Percentiles rank a stretch among this genome's conserved stretches.
Conservation (phyloP, 2,113 vertebrate genomes). For the Mormoops blainvillei region DNA sequence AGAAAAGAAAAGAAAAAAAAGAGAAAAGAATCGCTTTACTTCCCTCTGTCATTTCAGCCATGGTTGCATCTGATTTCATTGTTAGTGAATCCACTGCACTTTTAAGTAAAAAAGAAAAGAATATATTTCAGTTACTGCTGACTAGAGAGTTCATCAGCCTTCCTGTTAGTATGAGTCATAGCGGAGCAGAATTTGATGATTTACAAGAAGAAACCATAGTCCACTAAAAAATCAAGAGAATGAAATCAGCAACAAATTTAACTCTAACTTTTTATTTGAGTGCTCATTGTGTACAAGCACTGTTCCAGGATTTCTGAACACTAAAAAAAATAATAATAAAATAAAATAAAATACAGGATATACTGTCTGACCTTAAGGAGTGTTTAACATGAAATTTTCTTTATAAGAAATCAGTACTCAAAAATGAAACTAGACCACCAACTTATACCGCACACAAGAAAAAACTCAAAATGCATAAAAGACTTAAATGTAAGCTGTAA, state of each 20-base stretch:
- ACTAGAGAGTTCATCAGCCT: conserved; percentile 50
- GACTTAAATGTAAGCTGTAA: too few species aligned
- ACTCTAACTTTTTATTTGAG: background rate
- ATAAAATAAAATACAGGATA: background rate
- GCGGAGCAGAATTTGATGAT: conserved; percentile 21
- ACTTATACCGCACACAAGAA: too few species aligned
- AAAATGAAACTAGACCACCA: too few species aligned
- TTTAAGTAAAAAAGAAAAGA: conserved; percentile 47
- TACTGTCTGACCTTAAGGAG: background rate
- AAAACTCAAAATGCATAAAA: too few species aligned
- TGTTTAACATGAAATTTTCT: background rate
- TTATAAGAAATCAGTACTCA: background rate
- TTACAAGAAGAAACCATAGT: conserved; percentile 34
- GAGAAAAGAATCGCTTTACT: background rate
- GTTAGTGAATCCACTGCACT: background rate
- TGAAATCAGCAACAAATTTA: background rate
- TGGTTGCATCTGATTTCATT: background rate
- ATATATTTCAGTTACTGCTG: conserved; percentile 11
- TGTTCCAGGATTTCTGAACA: background rate
- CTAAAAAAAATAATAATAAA: background rate
- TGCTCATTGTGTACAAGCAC: background rate
- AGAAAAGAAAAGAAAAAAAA: too few species aligned
- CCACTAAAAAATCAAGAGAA: background rate
- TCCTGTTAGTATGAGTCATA: conserved; percentile 59
- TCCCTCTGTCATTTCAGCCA: background rate